phyloP scores from a whole-genome alignment of 2,888 invertebrate species.

The Thymelicus lineola region DNA sequence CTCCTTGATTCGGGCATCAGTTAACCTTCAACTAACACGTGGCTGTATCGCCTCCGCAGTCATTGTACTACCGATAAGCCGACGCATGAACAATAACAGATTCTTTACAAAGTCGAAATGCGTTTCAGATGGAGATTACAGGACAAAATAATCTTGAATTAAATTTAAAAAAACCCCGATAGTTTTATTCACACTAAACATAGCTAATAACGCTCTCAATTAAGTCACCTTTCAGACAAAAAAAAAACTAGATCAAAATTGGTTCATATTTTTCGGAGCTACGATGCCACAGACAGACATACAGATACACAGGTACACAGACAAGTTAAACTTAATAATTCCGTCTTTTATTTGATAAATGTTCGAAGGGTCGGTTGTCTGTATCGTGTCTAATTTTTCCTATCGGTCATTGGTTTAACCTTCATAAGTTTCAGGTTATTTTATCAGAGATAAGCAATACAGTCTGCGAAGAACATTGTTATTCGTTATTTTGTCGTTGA shows the following conservation, averaged over 20 bases:
- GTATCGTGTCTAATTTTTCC: constrained; percentile 68
- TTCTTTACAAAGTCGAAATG: neutral
- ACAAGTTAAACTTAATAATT: no score
- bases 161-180: no score
- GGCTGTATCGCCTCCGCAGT: constrained; percentile 3
- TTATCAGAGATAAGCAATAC: constrained; percentile 16
- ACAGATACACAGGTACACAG: no score
- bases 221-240: no score
- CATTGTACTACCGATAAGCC: constrained; percentile 17
- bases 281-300: no score
- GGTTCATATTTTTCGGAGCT: no score
- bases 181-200: no score
- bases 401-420: constrained; percentile 66
- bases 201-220: no score
- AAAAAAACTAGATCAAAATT: no score
- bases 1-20: constrained; percentile 59
- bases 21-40: constrained; percentile 35
- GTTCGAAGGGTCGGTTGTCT: constrained; percentile 56
- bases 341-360: neutral
- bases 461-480: constrained; percentile 11
- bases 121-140: neutral
- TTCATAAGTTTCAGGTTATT: constrained; percentile 47
- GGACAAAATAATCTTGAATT: no score
- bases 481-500: constrained; percentile 2
- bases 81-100: neutral